phyloP scores from a whole-genome alignment of 2,113 vertebrate genomes.

The Aptenodytes patagonicus region DNA sequence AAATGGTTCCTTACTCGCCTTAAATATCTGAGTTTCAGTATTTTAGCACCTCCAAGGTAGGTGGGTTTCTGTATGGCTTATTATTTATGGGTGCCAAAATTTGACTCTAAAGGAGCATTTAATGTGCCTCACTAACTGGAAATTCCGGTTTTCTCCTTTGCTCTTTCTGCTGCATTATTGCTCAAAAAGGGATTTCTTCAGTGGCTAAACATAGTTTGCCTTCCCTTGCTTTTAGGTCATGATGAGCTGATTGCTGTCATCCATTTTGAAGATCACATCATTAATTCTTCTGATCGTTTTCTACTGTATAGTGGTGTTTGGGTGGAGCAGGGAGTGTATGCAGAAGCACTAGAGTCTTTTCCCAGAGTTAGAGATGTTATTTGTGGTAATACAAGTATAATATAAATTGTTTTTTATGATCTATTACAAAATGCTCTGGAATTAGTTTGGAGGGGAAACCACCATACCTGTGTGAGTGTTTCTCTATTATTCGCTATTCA shows the following conservation, averaged over 20 bases:
- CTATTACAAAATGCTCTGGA: background rate
- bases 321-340: background rate
- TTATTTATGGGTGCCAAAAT: background rate
- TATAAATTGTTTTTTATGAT: background rate
- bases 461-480: background rate
- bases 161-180: background rate
- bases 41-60: background rate
- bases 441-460: background rate
- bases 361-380: background rate
- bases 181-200: background rate
- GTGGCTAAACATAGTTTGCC: background rate
- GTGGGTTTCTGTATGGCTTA: background rate
- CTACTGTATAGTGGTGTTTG: background rate
- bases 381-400: background rate
- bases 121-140: background rate
- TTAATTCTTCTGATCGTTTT: background rate
- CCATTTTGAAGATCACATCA: background rate
- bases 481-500: background rate
- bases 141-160: background rate
- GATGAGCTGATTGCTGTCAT: background rate
- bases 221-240: background rate
- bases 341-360: background rate
- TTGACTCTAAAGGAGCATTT: background rate
- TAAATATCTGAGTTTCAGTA: background rate
- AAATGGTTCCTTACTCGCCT: background rate